Evolutionary conservation across 1,140 invertebrate genomes (phyloP).

Genomic region (Grapholita molesta): DNA sequence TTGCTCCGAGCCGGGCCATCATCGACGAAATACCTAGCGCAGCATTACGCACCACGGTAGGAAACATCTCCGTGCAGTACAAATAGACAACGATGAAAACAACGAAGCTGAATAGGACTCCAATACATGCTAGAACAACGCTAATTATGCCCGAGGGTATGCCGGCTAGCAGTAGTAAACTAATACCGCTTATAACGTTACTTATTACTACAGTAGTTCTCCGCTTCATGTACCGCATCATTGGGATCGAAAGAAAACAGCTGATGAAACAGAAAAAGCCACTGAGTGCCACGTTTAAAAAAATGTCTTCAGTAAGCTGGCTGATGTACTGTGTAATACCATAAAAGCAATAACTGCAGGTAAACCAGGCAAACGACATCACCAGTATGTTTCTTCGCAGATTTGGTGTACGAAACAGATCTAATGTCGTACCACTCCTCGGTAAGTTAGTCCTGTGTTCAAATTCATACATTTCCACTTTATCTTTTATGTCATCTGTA

Average conservation of each 20-base stretch:
- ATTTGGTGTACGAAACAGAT: conserved; percentile 85
- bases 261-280: conserved; percentile 80
- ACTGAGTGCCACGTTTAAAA: conserved; percentile 83
- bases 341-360: conserved; percentile 85
- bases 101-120: conserved; percentile 82
- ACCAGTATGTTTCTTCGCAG: conserved; percentile 85
- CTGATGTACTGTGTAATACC: conserved; percentile 86
- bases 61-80: conserved; percentile 84
- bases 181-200: conserved; percentile 77
- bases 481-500: conserved; percentile 33
- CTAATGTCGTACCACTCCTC: conserved; percentile 79
- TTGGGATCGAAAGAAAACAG: conserved; percentile 80
- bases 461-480: conserved; percentile 49
- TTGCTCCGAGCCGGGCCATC: conserved; percentile 82
- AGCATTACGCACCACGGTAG: conserved; percentile 83
- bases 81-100: conserved; percentile 83
- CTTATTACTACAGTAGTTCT: conserved; percentile 78
- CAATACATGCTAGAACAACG: conserved; percentile 80
- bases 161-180: conserved; percentile 78
- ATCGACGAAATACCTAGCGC: conserved; percentile 83
- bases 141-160: conserved; percentile 72
- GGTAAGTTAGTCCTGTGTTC: conserved; percentile 27
- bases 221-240: conserved; percentile 80
- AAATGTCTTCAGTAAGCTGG: conserved; percentile 84
- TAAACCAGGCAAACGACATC: conserved; percentile 84